These are phyloP conservation scores for Scomber scombrus DNA, from an alignment of 2,113 vertebrate genomes.

Conservation along the genomic window DNA sequence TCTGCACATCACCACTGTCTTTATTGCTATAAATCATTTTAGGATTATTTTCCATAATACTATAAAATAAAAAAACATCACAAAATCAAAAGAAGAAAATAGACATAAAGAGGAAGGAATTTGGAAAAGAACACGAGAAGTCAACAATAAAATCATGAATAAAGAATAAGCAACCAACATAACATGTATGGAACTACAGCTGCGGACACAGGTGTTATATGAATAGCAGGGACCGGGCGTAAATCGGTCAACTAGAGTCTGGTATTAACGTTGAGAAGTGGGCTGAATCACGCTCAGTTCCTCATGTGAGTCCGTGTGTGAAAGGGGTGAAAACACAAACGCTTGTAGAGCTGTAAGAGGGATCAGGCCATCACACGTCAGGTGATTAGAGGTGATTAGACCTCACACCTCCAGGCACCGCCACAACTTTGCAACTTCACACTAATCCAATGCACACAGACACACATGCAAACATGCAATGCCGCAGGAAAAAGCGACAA, in stretches of 20 bases:
- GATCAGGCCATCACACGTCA: slow-evolving; percentile 80
- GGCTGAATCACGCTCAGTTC: slow-evolving; percentile 21
- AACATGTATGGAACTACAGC: slow-evolving; percentile 24
- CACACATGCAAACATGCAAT: slow-evolving; percentile 48
- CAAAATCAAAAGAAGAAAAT: too few species aligned
- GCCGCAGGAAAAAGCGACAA: slow-evolving; percentile 20
- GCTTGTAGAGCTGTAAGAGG: slow-evolving; percentile 24
- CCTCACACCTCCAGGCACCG: slow-evolving; percentile 81
- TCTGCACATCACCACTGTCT: background rate
- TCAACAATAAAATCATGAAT: too few species aligned
- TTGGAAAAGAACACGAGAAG: background rate
- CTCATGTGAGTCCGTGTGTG: slow-evolving; percentile 48
- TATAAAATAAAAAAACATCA: background rate
- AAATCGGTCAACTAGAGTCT: slow-evolving; percentile 61
- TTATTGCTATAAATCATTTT: too few species aligned
- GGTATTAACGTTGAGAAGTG: slow-evolving; percentile 56
- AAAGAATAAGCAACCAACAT: too few species aligned
- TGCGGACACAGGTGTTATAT: slow-evolving; percentile 50
- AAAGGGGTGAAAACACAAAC: slow-evolving; percentile 70
- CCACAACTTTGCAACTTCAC: slow-evolving; percentile 66
- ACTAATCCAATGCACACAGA: slow-evolving; percentile 63
- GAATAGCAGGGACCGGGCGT: slow-evolving; percentile 30
- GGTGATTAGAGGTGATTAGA: slow-evolving; percentile 81
- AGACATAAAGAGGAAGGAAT: background rate
- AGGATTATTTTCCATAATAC: background rate